Base-by-base conservation (phyloP, 2,113 vertebrate species). In the Chaetorhynchus papuensis region DNA sequence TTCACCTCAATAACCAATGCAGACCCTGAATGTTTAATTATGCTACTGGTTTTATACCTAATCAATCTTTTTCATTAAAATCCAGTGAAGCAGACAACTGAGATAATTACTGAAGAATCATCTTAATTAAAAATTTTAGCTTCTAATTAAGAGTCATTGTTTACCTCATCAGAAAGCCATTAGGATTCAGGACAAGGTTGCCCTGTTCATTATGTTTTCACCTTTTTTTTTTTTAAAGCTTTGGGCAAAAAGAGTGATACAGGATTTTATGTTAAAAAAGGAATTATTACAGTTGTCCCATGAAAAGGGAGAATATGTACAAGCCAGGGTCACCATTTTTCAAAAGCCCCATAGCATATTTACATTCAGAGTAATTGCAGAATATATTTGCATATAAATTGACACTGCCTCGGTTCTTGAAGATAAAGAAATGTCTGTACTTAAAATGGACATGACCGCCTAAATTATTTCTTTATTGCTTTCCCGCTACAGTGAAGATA, bases 41-140 rank as follows among this genome's bases (percentile, higher is more conserved):
- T 98, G 97, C 97, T 96, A 96, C 93, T 95, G 95, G 97, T 98
- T 98, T 97, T 97, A 96, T 96, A 96, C 96, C 97, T 98, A 98
- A 99, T 99, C 98, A 98, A 98, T 99, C 97, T 98, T 98, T 98
- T 98, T 98, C 98, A 98, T 98, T 98, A 98, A 98, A 98, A 98
- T 98, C 97, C 98, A 97, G 93, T 97, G 98, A 98, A 98, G 97
- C 98, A 98, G 98, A 98, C 98, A 98, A 99, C 96, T 96, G 95
- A 98, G 98, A 98, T 98, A 99, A 99, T 99, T 98, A 98, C 97
- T 98, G 95, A 92, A 97, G 98, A 98, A 97, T 98, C 98, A 98
- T 99, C 98, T 99, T 99, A 99, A 99, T 99, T 99, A 99, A 99
- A 98, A 99, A 97, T 94, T 98, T 98, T 98, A 98, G 97, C 97